Base-by-base conservation (phyloP, 2,888 invertebrate genomes). In the Empis stercorea region DNA sequence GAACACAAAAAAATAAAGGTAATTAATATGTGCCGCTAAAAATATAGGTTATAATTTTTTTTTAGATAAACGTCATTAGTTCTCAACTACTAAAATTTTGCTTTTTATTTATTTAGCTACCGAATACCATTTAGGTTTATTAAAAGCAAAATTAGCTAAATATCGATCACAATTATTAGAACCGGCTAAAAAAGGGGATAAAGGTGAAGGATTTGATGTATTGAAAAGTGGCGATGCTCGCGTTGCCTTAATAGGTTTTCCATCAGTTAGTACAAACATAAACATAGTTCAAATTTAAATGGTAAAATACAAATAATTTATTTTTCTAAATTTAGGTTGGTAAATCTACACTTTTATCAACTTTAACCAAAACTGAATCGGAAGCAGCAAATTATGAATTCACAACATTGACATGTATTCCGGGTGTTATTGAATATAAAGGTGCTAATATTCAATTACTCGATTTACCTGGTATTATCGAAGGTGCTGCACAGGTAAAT, bases 1-100 rank as follows among this genome's bases (percentile, higher is more conserved):
- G 95, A 57, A 99, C 99, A 15, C 99, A 99, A 67, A 99, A 99
- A 72, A 99, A 99, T 73, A 99, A 99, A 85, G 96, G 95, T 94
- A 67, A 54, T 13, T 5, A 34, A 13, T 34, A 34, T 5, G 13
- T 34, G n/a, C n/a, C 4, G n/a, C 34, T 34, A 34, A 13, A 34
- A n/a, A 5, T 34, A n/a, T 13, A 34, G 34, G 34, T 27, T 27
- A 27, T 27, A 27, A 27, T 6, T 6, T 4, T 7, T 27, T 9
- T 27, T 27, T 2, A 27, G 23, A 27, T n/a, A n/a, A 27, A 27
- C 23, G 23, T 27, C 23, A 27, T 27, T 27, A 27, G 7, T 27
- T 27, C 7, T 27, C 7, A 27, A 9, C 7, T 27, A 27, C 4
- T 27, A 27, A 27, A 27, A 7, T 27, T 7, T 27, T 7, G 5